Evolutionary conservation across 2,113 vertebrate species (phyloP), one percentile per base, ranked within the genome.

Genomic region (Calidris pugnax): DNA sequence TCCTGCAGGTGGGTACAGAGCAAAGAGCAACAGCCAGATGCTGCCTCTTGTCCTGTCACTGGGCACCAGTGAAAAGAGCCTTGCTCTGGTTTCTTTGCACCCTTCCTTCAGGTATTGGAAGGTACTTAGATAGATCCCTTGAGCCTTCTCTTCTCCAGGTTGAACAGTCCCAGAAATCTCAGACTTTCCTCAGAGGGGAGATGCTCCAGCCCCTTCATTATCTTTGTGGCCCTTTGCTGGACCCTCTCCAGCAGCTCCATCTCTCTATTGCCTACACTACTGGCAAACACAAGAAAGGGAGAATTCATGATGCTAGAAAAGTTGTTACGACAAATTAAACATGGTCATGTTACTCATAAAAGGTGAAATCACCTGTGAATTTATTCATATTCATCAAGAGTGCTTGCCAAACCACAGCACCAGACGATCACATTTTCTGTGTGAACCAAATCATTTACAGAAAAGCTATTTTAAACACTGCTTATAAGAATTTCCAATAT

Each of bases 381-480:
- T 94, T 87, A 89, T 92, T 94, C 86, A 78, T 95, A 96, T 94
- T 93, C 92, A 91, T 95, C 71, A 82, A 47, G 74, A 87, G 84
- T 82, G 73, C 89, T 94, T 85, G 92, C 91, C 89, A 95, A 97
- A 89, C 63, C 86, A 90, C 77, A 89, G 90, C 67, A 94, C 87
- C 94, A 97, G 87, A 87, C 2, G 39, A 96, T 97, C 94, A 89
- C 82, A 85, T 94, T 84, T 96, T 93, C 96, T 85, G 63, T 93
- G 84, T 87, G 94, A 96, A 94, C 81, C 91, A 94, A 92, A 97
- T 86, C 74, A 96, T 96, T 95, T 96, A 97, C 95, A 91, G 95
- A 95, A 97, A 91, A 97, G 81, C 91, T 95, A 97, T 97, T 97
- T 96, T 97, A 97, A 97, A 97, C 94, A 95, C 92, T 85, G 84